Base-by-base conservation (phyloP, 2,888 invertebrate species). In the Odontocolon sp. region DNA sequence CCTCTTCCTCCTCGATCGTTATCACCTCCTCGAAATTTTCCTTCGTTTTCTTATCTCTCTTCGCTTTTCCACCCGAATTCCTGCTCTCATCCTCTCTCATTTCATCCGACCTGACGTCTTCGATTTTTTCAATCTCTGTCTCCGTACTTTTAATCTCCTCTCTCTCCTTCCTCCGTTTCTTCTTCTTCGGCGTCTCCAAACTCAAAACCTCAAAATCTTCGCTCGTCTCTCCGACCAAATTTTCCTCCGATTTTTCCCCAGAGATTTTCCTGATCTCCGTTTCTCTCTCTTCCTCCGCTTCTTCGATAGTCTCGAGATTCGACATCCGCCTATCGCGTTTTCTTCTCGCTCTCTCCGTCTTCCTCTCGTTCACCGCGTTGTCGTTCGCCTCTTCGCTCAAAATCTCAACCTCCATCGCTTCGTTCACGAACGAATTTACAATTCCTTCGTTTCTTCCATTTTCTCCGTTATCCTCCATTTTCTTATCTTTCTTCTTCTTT, bases 271-370 rank as follows among this genome's bases (percentile, higher is more conserved):
- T 9, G 18, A 40, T n/a, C n/a, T n/a, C 50, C 3, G 18, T 28
- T 31, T 75, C 78, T 47, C 52, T 73, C 4, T 83, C 83, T 38
- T 83, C 84, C 42, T 86, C 85, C 0, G 69, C 82, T 82, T 89
- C 89, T 45, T 80, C 79, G 68, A 89, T 89, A 0, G 89, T 89
- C 76, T 87, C 88, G 21, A 89, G 76, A 77, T 70, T 83, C 3
- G 83, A 83, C 21, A 78, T 78, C 61, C 83, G 79, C 9, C 77
- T 68, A 5, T 81, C 70, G 45, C 82, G 87, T 28, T 78, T 83
- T 40, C 78, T 84, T 38, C 84, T 83, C n/a, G 70, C 63, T 52
- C 83, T 85, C 38, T 80, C 85, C 45, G 74, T 85, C 14, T 77
- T 81, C 6, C 75, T 78, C 61, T 89, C 88, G 16, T 88, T 88